These are phyloP conservation scores for Crossaster papposus DNA, from an alignment of 53 echinoderm and acorn worm species.

Conservation along the genomic window DNA sequence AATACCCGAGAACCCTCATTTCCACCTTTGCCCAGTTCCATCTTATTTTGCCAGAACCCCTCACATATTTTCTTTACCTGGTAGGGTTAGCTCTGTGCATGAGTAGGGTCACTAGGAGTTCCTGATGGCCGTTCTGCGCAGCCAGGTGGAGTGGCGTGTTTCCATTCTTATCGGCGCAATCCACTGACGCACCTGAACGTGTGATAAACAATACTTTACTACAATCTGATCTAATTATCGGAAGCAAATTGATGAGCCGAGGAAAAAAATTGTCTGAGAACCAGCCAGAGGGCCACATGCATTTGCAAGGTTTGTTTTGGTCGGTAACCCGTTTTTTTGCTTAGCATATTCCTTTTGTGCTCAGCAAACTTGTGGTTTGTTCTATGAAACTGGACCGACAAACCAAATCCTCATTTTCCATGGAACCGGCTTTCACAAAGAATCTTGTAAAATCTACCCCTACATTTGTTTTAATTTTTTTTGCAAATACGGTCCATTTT, in stretches of 20 bases:
- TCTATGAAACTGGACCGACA: neutral
- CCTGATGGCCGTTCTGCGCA: constrained; percentile 93
- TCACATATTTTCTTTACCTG: constrained; percentile 59
- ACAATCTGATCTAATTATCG: neutral
- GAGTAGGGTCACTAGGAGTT: constrained; percentile 83
- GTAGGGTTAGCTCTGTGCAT: constrained; percentile 87
- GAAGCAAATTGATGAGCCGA: neutral
- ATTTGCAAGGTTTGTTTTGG: neutral
- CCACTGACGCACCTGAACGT: constrained; percentile 80
- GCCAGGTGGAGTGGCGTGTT: constrained; percentile 95
- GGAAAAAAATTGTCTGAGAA: neutral
- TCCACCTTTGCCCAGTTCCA: no score
- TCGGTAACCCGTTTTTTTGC: neutral
- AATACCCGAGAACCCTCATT: no score
- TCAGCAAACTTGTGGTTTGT: neutral
- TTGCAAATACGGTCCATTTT: no score
- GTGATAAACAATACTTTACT: no score
- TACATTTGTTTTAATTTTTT: no score
- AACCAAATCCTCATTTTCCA: neutral
- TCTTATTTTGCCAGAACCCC: no score
- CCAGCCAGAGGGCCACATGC: neutral
- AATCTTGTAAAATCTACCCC: no score
- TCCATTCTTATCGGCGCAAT: constrained; percentile 83
- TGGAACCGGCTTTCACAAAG: no score
- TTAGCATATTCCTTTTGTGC: neutral